Percentiles rank a stretch among this genome's conserved stretches.
Conservation (phyloP, 2,113 vertebrate species). For the Typhlomys cinereus region DNA sequence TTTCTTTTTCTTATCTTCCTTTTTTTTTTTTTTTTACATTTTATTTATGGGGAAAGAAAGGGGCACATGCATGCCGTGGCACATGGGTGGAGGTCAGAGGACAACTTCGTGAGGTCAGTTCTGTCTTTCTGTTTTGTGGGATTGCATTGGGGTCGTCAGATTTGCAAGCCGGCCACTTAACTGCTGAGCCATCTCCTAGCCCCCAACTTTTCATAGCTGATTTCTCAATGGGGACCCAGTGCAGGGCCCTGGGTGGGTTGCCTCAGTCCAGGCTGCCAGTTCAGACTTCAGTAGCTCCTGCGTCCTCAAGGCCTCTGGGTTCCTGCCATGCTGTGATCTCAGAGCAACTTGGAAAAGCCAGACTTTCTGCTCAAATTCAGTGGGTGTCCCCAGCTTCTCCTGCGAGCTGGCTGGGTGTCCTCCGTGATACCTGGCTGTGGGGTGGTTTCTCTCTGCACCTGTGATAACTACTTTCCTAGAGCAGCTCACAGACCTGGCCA, state of each 20-base stretch:
- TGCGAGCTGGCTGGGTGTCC: background rate
- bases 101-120: no score
- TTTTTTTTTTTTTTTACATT: no score
- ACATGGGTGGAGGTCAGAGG: no score
- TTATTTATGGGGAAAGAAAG: no score
- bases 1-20: no score
- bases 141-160: no score
- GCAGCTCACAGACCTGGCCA: background rate
- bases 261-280: background rate
- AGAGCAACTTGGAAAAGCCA: constrained; percentile 2
- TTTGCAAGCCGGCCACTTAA: no score
- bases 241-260: background rate
- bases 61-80: no score
- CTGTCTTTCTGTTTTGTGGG: no score
- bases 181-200: background rate
- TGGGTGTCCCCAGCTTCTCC: background rate
- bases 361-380: background rate
- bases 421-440: background rate
- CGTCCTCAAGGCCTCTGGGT: background rate
- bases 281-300: background rate
- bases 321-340: background rate
- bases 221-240: background rate
- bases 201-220: background rate
- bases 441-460: constrained; percentile 18
- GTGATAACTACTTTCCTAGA: constrained; percentile 44